Percentiles rank a stretch among this genome's conserved stretches.
Conservation (phyloP, 1,140 invertebrate genomes). For the Coenobita brevimanus region DNA sequence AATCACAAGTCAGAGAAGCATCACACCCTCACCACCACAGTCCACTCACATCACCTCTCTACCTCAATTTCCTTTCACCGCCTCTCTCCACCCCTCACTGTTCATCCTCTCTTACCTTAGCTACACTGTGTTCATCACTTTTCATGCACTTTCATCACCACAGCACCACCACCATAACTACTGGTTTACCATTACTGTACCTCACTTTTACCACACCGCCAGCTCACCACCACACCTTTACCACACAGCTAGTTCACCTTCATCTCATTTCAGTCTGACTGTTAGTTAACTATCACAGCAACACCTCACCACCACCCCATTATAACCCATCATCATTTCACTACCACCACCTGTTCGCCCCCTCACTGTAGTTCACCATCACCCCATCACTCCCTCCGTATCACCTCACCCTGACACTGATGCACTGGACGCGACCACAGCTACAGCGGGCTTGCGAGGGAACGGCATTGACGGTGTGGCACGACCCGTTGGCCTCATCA, state of each 20-base stretch:
- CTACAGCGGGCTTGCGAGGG: constrained; percentile 55
- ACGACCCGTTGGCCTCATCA: constrained; percentile 79
- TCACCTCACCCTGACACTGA: background rate
- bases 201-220: no score
- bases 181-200: no score
- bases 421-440: constrained; percentile 43
- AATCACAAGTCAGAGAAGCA: no score
- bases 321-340: background rate
- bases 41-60: no score
- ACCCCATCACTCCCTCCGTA: constrained; percentile 21
- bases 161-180: no score
- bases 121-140: no score
- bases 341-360: background rate
- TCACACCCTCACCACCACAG: no score
- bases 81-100: no score
- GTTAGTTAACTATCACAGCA: background rate
- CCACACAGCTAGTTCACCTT: background rate
- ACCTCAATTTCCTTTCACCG: no score
- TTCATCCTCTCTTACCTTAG: no score
- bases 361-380: background rate
- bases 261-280: background rate
- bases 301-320: background rate
- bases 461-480: background rate
- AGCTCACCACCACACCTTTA: background rate
- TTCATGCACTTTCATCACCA: no score